phyloP scores from a whole-genome alignment of 2,797 vertebrate species.

The Coluber constrictor region DNA sequence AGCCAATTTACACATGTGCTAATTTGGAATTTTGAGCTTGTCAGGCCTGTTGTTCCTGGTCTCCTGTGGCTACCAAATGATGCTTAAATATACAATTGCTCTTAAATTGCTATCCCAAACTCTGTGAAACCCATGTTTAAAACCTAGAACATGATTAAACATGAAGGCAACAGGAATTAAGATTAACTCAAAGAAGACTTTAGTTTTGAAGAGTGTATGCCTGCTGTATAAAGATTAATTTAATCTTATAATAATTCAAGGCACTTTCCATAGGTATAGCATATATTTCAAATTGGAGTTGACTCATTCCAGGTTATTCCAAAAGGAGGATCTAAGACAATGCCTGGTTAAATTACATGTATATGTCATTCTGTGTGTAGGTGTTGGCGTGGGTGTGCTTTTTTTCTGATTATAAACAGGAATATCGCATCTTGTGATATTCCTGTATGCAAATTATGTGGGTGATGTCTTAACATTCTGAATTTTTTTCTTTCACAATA shows the following conservation, averaged over 20 bases:
- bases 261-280: neutral
- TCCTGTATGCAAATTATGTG: conserved; percentile 1
- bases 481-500: neutral
- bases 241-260: neutral
- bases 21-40: neutral
- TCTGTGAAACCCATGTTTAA: neutral
- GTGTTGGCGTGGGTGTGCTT: neutral
- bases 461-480: neutral
- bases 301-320: neutral
- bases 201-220: neutral
- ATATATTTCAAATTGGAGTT: neutral
- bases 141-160: neutral
- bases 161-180: neutral
- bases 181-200: neutral
- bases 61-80: neutral
- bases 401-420: neutral
- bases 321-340: neutral
- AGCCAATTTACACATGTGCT: neutral
- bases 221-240: neutral
- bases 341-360: neutral
- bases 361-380: neutral
- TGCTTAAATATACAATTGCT: neutral
- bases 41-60: neutral
- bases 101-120: neutral
- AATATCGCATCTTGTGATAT: neutral